These are phyloP conservation scores for Phalacrocorax pelagicus DNA, from an alignment of 2,113 vertebrate genomes.

Conservation along the genomic window DNA sequence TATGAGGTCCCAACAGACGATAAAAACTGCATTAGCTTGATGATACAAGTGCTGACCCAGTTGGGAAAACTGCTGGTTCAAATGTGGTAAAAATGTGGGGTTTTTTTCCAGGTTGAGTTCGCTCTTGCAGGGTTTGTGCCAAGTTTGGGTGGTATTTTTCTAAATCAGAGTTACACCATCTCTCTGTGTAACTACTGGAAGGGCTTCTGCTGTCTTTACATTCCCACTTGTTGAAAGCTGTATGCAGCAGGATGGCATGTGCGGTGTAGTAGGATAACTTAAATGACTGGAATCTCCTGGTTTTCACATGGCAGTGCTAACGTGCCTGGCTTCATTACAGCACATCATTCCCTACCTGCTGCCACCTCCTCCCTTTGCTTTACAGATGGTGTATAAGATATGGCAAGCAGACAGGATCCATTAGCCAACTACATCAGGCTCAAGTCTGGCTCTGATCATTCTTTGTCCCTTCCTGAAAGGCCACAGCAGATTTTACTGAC, in stretches of 20 bases:
- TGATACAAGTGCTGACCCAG: neutral
- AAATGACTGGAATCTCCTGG: neutral
- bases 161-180: neutral
- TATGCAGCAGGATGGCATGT: neutral
- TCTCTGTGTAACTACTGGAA: neutral
- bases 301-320: neutral
- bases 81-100: neutral
- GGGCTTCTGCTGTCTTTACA: neutral
- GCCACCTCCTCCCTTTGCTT: neutral
- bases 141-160: neutral
- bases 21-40: neutral
- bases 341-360: neutral
- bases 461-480: neutral
- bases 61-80: neutral
- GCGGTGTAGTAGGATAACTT: neutral
- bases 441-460: neutral
- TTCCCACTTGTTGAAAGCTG: neutral
- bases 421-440: neutral
- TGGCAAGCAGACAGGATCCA: neutral
- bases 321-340: neutral
- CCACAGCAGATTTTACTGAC: conserved; percentile 38
- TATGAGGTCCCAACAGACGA: neutral
- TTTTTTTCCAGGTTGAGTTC: neutral
- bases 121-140: neutral
- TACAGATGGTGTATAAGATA: fast-evolving